Base-by-base conservation (phyloP, 2,797 vertebrate genomes). In the Pantherophis alleghaniensis region DNA sequence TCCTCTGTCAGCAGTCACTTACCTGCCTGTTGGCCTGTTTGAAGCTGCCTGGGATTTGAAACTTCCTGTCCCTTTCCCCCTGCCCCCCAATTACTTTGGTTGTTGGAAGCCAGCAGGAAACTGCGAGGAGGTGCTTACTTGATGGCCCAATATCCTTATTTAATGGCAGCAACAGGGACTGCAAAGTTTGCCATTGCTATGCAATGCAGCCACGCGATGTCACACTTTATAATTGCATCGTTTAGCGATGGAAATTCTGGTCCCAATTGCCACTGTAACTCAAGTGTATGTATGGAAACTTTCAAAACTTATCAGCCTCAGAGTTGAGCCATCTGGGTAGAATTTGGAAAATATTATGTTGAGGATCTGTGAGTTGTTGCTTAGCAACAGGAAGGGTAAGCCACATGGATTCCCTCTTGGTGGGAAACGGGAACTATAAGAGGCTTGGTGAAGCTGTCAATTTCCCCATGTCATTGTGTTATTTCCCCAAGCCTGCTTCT, bases 321-420 rank as follows among this genome's bases (percentile, higher is more conserved):
- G 24, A 89, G 61, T 24, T 11, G 2, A n/a, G 87, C 51, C 87
- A 87, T 57, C 16, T 69, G 60, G 47, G 56, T 51, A 56, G 47
- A 57, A 56, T 9, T 9, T 37, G 3, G 28, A 42, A 28, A 87
- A 51, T 28, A 28, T 37, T 47, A 37, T 18, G n/a, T 16, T 66
- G 60, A 89, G 91, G 59, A 69, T 59, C 37, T 74, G 42, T 60
- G 86, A 91, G 28, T 2, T 88, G 90, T 91, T 88, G 57, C 87
- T 51, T 91, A 91, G 86, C 92, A 91, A 93, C 90, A 89, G 10
- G n/a, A 63, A 24, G 87, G 28, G 24, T 83, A 88, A 32, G 11
- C 24, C 86, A 79, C 5, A 22, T 32, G 59, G 86, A 32, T 47
- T 93, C 32, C 57, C 57, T 91, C 55, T 60, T 69, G 26, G 22